A percentile compares a stretch with the other conserved stretches of the same genome.
Evolutionary conservation across 2,113 vertebrate genomes (phyloP).

Genomic region (Talpa occidentalis): DNA sequence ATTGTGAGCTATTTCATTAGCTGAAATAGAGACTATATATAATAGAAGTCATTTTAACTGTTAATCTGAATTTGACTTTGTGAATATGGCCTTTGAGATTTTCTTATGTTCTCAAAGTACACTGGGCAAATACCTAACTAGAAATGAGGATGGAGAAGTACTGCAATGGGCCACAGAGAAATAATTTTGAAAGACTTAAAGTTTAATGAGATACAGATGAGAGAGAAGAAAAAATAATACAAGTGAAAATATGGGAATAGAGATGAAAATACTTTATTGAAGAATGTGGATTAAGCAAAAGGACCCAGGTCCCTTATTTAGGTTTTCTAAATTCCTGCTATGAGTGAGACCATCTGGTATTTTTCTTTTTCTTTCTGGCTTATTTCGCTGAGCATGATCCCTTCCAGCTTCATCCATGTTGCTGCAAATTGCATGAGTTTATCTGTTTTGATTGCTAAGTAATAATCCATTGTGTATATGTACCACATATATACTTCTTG

Average conservation of each 20-base stretch:
- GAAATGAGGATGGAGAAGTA: background rate
- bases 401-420: too few relatives aligned
- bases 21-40: background rate
- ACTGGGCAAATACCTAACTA: background rate
- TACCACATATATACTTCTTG: too few relatives aligned
- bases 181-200: background rate
- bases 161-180: background rate
- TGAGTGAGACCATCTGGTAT: too few relatives aligned
- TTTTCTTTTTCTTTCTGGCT: too few relatives aligned
- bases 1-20: background rate
- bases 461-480: too few relatives aligned
- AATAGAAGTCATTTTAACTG: background rate
- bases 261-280: background rate
- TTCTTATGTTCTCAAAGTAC: background rate
- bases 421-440: too few relatives aligned
- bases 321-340: too few relatives aligned
- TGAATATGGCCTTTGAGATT: background rate
- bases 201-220: background rate
- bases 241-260: background rate
- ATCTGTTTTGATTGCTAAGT: too few relatives aligned
- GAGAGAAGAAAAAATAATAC: background rate
- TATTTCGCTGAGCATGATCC: too few relatives aligned
- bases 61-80: background rate
- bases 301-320: too few relatives aligned
- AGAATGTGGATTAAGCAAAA: background rate